Percentiles rank a stretch among this genome's conserved stretches.
Conservation (phyloP, 2,797 vertebrate species). For the Manis pentadactyla region DNA sequence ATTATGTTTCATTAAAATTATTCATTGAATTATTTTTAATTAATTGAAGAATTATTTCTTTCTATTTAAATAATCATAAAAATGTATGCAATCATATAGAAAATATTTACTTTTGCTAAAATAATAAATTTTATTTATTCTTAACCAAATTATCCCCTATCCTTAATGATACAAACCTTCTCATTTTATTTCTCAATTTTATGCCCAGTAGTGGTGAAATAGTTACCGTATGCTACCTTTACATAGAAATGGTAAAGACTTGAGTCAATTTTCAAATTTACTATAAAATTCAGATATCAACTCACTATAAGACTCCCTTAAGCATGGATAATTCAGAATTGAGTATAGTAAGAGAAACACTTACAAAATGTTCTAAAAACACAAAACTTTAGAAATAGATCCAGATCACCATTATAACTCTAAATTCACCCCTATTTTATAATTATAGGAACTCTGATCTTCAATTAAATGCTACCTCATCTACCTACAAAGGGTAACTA, state of each 20-base stretch:
- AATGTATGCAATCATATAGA: neutral
- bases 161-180: neutral
- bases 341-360: neutral
- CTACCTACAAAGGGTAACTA: neutral
- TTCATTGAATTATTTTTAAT: neutral
- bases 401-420: neutral
- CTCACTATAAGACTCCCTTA: neutral
- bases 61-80: neutral
- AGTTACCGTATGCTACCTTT: neutral
- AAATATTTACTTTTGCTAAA: neutral
- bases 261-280: neutral
- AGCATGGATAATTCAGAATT: neutral
- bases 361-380: neutral
- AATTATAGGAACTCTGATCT: neutral
- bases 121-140: neutral
- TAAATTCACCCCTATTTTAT: constrained; percentile 10
- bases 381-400: constrained; percentile 15
- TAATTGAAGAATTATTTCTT: neutral
- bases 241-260: neutral
- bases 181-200: constrained; percentile 3
- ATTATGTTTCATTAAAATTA: neutral
- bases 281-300: neutral
- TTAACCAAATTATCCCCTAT: neutral
- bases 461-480: neutral
- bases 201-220: neutral